phyloP scores from a whole-genome alignment of 2,113 vertebrate genomes.

The Malurus alboscapulatus region DNA sequence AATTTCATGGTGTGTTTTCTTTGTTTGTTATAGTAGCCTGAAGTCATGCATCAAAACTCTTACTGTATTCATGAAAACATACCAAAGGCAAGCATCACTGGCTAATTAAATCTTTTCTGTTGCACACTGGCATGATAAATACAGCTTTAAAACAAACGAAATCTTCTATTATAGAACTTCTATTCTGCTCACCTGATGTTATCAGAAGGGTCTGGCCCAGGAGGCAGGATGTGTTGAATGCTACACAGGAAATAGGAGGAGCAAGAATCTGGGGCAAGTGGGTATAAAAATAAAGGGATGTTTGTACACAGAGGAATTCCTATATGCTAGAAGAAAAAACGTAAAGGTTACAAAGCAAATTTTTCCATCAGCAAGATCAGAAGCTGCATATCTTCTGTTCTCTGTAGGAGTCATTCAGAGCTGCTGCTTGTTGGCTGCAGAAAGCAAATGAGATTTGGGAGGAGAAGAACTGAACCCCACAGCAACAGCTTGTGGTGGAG shows the following conservation, averaged over 20 bases:
- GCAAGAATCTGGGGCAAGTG: slow-evolving; percentile 9
- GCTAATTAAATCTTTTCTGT: slow-evolving; percentile 56
- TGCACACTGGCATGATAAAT: slow-evolving; percentile 41
- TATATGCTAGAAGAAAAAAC: background rate
- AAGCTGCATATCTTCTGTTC: slow-evolving; percentile 13
- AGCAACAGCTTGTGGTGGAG: slow-evolving; percentile 63
- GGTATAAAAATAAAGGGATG: background rate
- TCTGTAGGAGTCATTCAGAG: slow-evolving; percentile 34
- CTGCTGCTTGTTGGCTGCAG: slow-evolving; percentile 34
- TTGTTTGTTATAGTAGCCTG: slow-evolving; percentile 57
- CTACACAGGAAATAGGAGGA: background rate
- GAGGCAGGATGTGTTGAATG: background rate
- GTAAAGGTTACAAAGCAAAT: slow-evolving; percentile 5
- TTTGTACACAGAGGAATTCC: slow-evolving; percentile 4
- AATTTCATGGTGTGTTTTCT: slow-evolving; percentile 60
- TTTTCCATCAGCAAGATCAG: slow-evolving; percentile 2
- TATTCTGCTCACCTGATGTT: slow-evolving; percentile 23
- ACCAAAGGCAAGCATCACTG: slow-evolving; percentile 28
- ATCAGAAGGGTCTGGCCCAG: background rate
- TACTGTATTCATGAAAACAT: slow-evolving; percentile 41
- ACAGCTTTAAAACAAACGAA: slow-evolving; percentile 24
- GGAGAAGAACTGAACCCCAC: slow-evolving; percentile 45
- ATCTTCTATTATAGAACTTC: background rate
- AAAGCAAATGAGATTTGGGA: slow-evolving; percentile 48
- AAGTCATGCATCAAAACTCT: slow-evolving; percentile 55